Conservation (phyloP, 2,113 vertebrate species). For the Speoplatyrhinus poulsoni region DNA sequence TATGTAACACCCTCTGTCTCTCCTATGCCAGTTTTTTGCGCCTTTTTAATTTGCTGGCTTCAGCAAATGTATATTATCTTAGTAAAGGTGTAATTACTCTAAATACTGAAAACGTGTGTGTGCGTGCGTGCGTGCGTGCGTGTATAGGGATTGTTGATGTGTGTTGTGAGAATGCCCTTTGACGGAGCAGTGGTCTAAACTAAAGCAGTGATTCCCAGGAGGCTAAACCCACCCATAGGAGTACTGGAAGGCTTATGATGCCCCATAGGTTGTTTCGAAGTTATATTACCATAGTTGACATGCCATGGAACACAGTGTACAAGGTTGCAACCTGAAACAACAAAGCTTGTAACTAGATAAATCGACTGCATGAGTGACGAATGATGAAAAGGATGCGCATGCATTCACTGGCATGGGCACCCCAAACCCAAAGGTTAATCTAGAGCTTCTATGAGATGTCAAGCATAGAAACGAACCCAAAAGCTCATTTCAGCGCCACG, state of each 20-base stretch:
- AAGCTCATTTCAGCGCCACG: slow-evolving; percentile 53
- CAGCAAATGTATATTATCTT: no score
- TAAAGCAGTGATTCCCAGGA: slow-evolving; percentile 65
- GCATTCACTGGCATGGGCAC: slow-evolving; percentile 58
- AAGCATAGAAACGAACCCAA: slow-evolving; percentile 51
- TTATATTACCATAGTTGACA: slow-evolving; percentile 27
- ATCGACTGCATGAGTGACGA: slow-evolving; percentile 32
- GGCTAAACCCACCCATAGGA: slow-evolving; percentile 46
- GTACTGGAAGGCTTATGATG: slow-evolving; percentile 21
- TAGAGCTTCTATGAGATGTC: slow-evolving; percentile 52
- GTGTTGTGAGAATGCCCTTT: background rate
- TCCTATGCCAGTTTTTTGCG: no score
- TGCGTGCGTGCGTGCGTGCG: no score
- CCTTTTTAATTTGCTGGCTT: no score
- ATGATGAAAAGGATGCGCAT: slow-evolving; percentile 38
- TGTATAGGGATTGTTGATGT: no score
- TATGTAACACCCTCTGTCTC: no score
- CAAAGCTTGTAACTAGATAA: slow-evolving; percentile 17
- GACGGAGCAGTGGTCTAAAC: slow-evolving; percentile 33
- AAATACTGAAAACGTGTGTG: no score
- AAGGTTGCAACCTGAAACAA: background rate
- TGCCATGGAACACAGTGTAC: slow-evolving; percentile 49
- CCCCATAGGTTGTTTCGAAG: slow-evolving; percentile 30
- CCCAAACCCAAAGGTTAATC: slow-evolving; percentile 24
- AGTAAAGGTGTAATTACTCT: no score